phyloP scores from a whole-genome alignment of 2,797 vertebrate species.

The Champsocephalus gunnari region DNA sequence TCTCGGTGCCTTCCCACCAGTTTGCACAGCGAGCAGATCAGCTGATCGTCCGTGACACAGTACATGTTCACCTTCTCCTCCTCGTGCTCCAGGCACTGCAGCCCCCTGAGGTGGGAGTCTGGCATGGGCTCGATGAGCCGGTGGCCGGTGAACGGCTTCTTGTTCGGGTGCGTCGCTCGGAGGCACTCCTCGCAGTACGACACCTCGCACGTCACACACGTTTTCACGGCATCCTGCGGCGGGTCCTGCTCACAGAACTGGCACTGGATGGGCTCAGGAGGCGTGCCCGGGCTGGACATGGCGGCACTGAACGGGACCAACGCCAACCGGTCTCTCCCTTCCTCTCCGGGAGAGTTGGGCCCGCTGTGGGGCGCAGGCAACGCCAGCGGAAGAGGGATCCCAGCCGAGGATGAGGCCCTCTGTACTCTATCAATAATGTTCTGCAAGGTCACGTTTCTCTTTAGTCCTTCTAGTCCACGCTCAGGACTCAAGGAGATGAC shows the following conservation, averaged over 20 bases:
- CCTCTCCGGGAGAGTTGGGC: slow-evolving; percentile 92
- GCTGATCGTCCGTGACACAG: slow-evolving; percentile 94
- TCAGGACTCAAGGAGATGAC: slow-evolving; percentile 94
- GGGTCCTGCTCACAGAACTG: slow-evolving; percentile 98
- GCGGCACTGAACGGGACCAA: slow-evolving; percentile 81
- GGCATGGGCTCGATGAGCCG: slow-evolving; percentile 95
- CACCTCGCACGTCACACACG: slow-evolving; percentile 95
- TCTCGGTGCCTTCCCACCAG: slow-evolving; percentile 94
- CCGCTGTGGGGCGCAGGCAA: slow-evolving; percentile 87
- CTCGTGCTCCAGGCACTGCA: slow-evolving; percentile 95
- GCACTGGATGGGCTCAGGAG: slow-evolving; percentile 90
- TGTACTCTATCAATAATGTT: slow-evolving; percentile 97
- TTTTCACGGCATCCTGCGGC: slow-evolving; percentile 94
- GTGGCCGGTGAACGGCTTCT: slow-evolving; percentile 96
- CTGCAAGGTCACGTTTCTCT: slow-evolving; percentile 97
- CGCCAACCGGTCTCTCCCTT: slow-evolving; percentile 88
- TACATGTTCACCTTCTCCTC: slow-evolving; percentile 98
- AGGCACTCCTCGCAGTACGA: slow-evolving; percentile 98
- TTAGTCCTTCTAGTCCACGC: slow-evolving; percentile 94
- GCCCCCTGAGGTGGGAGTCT: slow-evolving; percentile 92
- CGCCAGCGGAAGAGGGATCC: slow-evolving; percentile 61
- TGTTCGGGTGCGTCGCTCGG: slow-evolving; percentile 95
- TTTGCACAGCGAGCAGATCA: slow-evolving; percentile 97
- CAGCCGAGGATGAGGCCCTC: slow-evolving; percentile 86
- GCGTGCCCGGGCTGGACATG: slow-evolving; percentile 89